Evolutionary conservation across 2,113 vertebrate species (phyloP), one percentile per base, ranked within the genome.

Genomic region (Hippocampus abdominalis): DNA sequence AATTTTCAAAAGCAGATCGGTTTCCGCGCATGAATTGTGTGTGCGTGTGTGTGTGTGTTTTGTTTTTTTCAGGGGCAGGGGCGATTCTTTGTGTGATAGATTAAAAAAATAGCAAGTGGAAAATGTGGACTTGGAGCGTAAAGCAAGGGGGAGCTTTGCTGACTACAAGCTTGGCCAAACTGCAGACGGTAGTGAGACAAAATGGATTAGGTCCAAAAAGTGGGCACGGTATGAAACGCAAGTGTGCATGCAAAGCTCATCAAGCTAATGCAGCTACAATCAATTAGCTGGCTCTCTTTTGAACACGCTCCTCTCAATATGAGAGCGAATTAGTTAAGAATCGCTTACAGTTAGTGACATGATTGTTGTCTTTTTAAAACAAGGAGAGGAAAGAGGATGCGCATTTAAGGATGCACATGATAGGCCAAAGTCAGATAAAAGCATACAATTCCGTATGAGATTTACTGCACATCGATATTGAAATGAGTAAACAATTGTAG

Each of bases 1-100:
- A 59, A 49, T 40, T 18, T 53, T 21, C 64, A 60, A 77, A 78
- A 77, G 9, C 66, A 53, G 25, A 21, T 46, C 54, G 68, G 54
- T 71, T 44, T 25, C 39, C 32, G 29, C 39, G 29, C 20, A 36
- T 36, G 36, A 53, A 36, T 21, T 39, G 49, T 53, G 18, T 12
- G 23, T n/a, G 29, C 15, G 18, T 66, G 13, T 25, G 4, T 29
- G 7, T 49, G 8, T 36, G 32, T 53, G 44, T 25, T 44, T 13
- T 46, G 42, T 57, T 59, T 27, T 27, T 6, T 7, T 15, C 6
- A 2, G 12, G 27, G 15, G 2, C 15, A 3, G 32, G 61, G 3
- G 32, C 32, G 32, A 36, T 62, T 44, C 39, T 66, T 66, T 66
- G 27, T 53, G 48, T 67, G 29, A 53, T 67, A 39, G 49, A 54